A percentile compares a stretch with the other conserved stretches of the same genome.
phyloP scores from a whole-genome alignment of 1,140 invertebrate species.

The Bombus soroeensis region DNA sequence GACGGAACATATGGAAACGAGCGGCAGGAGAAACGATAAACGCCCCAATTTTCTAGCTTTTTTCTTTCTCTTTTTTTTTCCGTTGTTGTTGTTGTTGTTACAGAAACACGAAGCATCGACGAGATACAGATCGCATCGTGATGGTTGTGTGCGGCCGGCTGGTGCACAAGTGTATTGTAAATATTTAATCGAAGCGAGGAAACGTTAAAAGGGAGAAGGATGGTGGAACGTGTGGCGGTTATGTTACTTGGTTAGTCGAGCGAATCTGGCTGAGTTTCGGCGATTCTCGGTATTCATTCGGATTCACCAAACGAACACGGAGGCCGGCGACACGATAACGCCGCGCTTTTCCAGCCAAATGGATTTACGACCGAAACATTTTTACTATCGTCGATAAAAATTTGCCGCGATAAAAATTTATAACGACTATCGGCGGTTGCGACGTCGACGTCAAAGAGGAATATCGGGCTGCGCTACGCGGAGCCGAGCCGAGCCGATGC shows the following conservation, averaged over 20 bases:
- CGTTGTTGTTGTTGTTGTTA: too few relatives aligned
- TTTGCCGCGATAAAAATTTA: constrained; percentile 10
- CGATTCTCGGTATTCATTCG: background rate
- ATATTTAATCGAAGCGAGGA: constrained; percentile 20
- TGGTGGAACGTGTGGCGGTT: background rate
- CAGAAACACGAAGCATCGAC: background rate
- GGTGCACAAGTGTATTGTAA: background rate
- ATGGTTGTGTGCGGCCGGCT: background rate
- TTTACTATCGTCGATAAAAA: constrained; percentile 27
- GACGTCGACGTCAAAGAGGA: background rate
- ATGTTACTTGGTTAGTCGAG: background rate
- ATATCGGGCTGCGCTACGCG: background rate
- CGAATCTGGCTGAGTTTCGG: background rate
- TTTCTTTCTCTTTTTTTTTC: background rate
- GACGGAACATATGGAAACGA: background rate
- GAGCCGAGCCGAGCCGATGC: background rate
- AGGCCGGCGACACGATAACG: background rate
- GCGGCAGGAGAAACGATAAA: constrained; percentile 4
- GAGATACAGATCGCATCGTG: background rate
- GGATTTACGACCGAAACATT: constrained; percentile 25
- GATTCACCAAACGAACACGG: background rate
- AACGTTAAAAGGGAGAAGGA: background rate
- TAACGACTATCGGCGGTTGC: background rate
- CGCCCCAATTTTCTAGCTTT: background rate
- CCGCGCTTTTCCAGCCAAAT: background rate